phyloP scores from a whole-genome alignment of 2,888 invertebrate species.

The Agrochola circellaris region DNA sequence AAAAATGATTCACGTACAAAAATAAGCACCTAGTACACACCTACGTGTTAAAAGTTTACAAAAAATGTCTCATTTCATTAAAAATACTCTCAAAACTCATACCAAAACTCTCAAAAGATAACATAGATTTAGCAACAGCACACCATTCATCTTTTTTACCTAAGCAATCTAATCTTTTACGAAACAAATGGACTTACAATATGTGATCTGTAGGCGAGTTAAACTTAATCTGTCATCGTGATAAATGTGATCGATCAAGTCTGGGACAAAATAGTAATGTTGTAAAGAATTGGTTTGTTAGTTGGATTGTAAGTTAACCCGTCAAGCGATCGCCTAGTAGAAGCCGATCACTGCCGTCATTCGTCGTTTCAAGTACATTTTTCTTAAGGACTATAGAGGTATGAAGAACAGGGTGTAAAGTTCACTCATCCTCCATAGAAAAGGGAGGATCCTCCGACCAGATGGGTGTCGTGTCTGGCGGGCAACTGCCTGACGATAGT shows the following conservation, averaged over 20 bases:
- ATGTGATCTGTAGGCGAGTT: background rate
- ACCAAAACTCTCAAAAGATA: slow-evolving; percentile 5
- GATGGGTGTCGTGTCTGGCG: too few species aligned
- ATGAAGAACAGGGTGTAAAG: too few species aligned
- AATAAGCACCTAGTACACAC: too few species aligned
- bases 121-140: slow-evolving; percentile 27
- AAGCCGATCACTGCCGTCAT: too few species aligned
- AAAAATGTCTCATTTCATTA: background rate
- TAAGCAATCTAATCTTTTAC: slow-evolving; percentile 36
- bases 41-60: too few species aligned
- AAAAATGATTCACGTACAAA: too few species aligned
- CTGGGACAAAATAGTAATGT: background rate
- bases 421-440: too few species aligned
- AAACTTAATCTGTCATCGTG: slow-evolving; percentile 39
- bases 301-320: background rate
- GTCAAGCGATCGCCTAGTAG: too few species aligned
- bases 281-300: background rate
- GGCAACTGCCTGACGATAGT: too few species aligned
- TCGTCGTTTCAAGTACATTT: too few species aligned
- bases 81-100: slow-evolving; percentile 28
- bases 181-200: slow-evolving; percentile 25
- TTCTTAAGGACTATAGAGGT: too few species aligned
- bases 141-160: slow-evolving; percentile 29
- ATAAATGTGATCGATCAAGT: slow-evolving; percentile 50
- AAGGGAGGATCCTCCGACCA: too few species aligned